Base-by-base conservation (phyloP, 1,140 invertebrate species). In the Zaprionus tsacasi region DNA sequence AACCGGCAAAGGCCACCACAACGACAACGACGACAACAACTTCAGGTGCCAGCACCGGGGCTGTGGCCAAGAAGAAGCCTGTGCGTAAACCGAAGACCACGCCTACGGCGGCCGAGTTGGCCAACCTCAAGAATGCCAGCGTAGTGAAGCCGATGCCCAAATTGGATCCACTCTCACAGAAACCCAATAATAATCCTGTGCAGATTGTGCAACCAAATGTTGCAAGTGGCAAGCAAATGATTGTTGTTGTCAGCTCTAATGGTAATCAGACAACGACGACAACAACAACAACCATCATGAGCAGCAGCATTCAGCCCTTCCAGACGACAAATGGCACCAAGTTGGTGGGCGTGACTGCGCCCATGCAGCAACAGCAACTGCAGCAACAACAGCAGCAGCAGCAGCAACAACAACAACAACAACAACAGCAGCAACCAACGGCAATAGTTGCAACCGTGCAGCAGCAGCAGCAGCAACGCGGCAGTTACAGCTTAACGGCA, bases 321-420 rank as follows among this genome's bases (percentile, higher is more conserved):
- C 91, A 91, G 59, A 91, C 91, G 4, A 85, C 82, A 1, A 93
- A 93, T 40, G 93, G 93, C 10, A 93, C 93, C 17, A 93, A 93
- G 55, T 61, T 94, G 55, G 82, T 94, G 30, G 93, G 93, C 3
- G 93, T 93, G 21, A 93, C 92, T 4, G 88, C 91, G 54, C 81
- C 91, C 3, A 81, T 89, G 89, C 79, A 92, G 67, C 93, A 91
- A 59, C 82, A 85, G 35, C 81, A 76, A 43, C 92, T 79, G 35
- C 78, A 79, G 27, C 81, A 89, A 10, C 70, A 78, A 52, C 36
- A 52, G 43, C 76, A 68, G 7, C 69, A 82, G 8, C 38, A n/a
- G 13, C 61, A 50, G 15, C 61, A 48, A 25, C 61, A 52, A 11
- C 61, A 67, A 1, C 70, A 66, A 12, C 63, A 50, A 40, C 60